phyloP scores from a whole-genome alignment of 2,797 vertebrate species.

The Potorous gilbertii region DNA sequence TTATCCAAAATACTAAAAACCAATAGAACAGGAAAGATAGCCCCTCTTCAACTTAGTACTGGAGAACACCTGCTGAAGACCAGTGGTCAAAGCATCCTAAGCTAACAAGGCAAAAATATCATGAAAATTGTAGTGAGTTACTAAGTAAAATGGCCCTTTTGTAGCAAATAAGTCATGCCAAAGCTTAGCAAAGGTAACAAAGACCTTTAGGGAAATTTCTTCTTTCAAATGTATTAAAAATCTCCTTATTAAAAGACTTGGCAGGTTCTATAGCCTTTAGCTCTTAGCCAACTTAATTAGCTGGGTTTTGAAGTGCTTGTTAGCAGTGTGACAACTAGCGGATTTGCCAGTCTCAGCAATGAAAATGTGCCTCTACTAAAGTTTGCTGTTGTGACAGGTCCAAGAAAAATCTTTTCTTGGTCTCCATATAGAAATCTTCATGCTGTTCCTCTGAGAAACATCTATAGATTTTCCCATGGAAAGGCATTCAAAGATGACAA shows the following conservation, averaged over 20 bases:
- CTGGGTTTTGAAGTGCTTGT: constrained; percentile 74
- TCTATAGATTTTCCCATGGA: constrained; percentile 77
- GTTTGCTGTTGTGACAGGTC: constrained; percentile 62
- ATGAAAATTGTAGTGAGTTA: constrained; percentile 50
- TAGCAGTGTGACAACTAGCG: constrained; percentile 60
- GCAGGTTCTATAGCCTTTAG: constrained; percentile 62
- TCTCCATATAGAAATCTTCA: constrained; percentile 58
- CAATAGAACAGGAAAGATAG: neutral
- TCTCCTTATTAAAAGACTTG: constrained; percentile 65
- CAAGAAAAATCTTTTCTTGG: neutral
- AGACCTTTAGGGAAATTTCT: constrained; percentile 50
- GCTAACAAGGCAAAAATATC: constrained; percentile 35
- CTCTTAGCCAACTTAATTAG: constrained; percentile 78
- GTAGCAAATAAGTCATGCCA: constrained; percentile 28
- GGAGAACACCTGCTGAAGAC: neutral
- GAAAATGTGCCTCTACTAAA: constrained; percentile 70
- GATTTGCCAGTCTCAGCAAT: constrained; percentile 62
- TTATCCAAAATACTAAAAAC: constrained; percentile 45
- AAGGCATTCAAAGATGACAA: constrained; percentile 75
- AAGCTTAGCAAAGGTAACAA: constrained; percentile 53
- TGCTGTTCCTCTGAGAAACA: constrained; percentile 65
- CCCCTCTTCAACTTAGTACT: neutral
- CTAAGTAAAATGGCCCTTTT: constrained; percentile 52
- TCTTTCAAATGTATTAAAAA: constrained; percentile 56
- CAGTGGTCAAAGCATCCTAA: neutral